A percentile compares a stretch with the other conserved stretches of the same genome.
phyloP scores from a whole-genome alignment of 2,797 vertebrate genomes.

The Merluccius polli region DNA sequence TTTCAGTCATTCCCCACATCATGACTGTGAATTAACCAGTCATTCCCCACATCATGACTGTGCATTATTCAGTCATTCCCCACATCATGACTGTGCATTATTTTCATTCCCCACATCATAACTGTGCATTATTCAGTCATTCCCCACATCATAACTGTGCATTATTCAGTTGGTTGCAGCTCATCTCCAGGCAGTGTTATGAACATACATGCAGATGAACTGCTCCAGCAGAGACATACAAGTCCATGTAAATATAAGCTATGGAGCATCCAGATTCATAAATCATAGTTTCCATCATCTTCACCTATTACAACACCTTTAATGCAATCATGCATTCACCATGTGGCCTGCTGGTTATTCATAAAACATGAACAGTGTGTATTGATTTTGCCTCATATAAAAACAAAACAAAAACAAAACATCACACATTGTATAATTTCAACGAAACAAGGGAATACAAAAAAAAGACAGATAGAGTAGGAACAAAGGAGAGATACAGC shows the following conservation, averaged over 20 bases:
- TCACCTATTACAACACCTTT: neutral
- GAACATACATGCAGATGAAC: constrained; percentile 43
- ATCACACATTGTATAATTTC: neutral
- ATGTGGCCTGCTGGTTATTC: neutral
- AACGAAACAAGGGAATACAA: neutral
- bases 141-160: constrained; percentile 37
- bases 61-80: constrained; percentile 44
- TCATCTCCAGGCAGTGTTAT: constrained; percentile 35
- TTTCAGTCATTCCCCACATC: constrained; percentile 26
- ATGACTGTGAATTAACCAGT: constrained; percentile 50
- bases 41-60: constrained; percentile 31
- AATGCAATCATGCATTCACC: neutral
- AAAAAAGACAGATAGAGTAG: neutral
- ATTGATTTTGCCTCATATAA: neutral
- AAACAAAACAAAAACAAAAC: neutral
- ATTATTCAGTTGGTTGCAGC: constrained; percentile 51
- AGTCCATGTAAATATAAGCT: constrained; percentile 26
- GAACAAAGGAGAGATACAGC: neutral
- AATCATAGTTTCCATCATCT: neutral
- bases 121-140: constrained; percentile 48
- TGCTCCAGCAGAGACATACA: constrained; percentile 7
- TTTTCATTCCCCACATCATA: constrained; percentile 29
- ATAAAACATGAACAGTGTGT: neutral
- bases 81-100: constrained; percentile 45
- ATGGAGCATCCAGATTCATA: neutral